Evolutionary conservation across 2,888 invertebrate genomes (phyloP).

Genomic region (Pachymerium ferrugineum): DNA sequence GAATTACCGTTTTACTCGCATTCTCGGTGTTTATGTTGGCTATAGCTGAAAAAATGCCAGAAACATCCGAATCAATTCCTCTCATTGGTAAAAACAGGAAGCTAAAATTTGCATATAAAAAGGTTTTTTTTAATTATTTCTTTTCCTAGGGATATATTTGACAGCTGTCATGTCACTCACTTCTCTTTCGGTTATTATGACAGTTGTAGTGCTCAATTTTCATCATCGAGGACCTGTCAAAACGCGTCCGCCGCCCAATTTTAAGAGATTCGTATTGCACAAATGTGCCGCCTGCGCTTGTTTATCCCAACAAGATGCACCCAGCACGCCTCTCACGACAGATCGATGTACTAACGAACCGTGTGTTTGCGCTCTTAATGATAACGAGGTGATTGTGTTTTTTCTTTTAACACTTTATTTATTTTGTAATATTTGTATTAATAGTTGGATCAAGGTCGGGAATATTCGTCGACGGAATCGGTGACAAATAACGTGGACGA

Average conservation of each 20-base stretch:
- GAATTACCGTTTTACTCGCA: conserved; percentile 55
- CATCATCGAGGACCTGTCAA: conserved; percentile 54
- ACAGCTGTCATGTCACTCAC: conserved; percentile 57
- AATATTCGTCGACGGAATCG: conserved; percentile 38
- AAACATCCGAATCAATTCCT: conserved; percentile 55
- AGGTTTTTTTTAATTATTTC: background rate
- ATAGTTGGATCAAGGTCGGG: conserved; percentile 14
- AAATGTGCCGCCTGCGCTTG: conserved; percentile 37
- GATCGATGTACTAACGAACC: conserved; percentile 27
- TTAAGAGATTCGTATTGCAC: conserved; percentile 43
- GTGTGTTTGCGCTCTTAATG: background rate
- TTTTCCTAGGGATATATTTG: conserved; percentile 53
- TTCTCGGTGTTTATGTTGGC: conserved; percentile 57
- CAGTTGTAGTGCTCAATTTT: conserved; percentile 55
- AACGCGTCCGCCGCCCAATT: conserved; percentile 51
- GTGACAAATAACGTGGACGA: conserved; percentile 35
- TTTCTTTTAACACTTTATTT: background rate
- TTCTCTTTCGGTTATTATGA: conserved; percentile 54
- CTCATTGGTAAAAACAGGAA: conserved; percentile 49
- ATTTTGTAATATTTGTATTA: background rate
- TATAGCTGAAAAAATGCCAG: conserved; percentile 56
- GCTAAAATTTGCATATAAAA: background rate
- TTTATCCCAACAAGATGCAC: conserved; percentile 33
- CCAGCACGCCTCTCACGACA: background rate
- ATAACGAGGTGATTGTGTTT: background rate